phyloP scores from a whole-genome alignment of 1,140 invertebrate species.

The Grapholita molesta region DNA sequence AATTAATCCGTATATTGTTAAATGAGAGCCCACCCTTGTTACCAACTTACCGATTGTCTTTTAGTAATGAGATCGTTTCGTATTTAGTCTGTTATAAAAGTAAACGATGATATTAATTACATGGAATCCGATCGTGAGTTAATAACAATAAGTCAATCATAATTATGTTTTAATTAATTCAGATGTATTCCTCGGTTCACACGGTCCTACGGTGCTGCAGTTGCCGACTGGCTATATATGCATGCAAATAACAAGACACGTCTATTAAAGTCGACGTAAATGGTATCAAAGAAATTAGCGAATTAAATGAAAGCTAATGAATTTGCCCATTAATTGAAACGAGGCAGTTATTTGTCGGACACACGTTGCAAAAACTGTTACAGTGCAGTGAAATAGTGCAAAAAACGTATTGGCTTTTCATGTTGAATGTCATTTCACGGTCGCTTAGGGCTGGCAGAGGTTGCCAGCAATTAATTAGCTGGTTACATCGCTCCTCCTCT shows the following conservation, averaged over 20 bases:
- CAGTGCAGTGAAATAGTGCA: constrained; percentile 17
- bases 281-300: constrained; percentile 34
- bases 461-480: constrained; percentile 35
- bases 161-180: constrained; percentile 41
- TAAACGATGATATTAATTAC: background rate
- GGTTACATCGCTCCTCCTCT: constrained; percentile 2
- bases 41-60: constrained; percentile 30
- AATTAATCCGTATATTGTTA: constrained; percentile 77
- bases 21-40: constrained; percentile 67
- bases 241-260: constrained; percentile 33
- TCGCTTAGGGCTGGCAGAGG: constrained; percentile 43
- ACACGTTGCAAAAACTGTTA: constrained; percentile 43
- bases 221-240: constrained; percentile 23
- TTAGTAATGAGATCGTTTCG: too few relatives aligned
- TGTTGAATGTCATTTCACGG: constrained; percentile 64
- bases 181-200: constrained; percentile 31
- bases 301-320: constrained; percentile 34
- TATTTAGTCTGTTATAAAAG: too few relatives aligned
- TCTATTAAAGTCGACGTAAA: constrained; percentile 34
- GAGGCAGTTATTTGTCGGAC: constrained; percentile 25
- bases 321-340: constrained; percentile 34
- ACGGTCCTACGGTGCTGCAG: constrained; percentile 26
- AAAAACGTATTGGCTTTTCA: constrained; percentile 22
- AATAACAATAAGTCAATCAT: constrained; percentile 13
- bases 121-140: background rate